Percentiles rank a stretch among this genome's conserved stretches.
These are phyloP conservation scores for Euzophera pinguis DNA, from an alignment of 2,888 invertebrate species.

Conservation along the genomic window DNA sequence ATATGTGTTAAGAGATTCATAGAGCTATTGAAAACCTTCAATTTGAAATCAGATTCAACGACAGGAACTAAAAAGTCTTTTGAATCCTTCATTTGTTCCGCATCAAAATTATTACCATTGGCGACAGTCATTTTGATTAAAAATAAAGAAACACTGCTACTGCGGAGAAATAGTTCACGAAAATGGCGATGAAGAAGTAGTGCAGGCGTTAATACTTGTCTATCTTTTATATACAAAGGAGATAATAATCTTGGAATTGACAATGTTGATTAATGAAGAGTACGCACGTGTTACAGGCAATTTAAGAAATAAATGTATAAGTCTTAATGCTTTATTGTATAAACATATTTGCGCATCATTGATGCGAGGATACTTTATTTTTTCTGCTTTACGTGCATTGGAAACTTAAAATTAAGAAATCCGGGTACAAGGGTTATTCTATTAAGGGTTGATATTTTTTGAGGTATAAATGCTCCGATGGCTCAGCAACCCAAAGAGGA, in stretches of 20 bases:
- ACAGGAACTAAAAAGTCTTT: not conserved
- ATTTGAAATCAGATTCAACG: not conserved
- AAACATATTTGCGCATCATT: too few species aligned
- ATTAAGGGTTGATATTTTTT: too few species aligned
- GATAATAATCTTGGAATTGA: not conserved
- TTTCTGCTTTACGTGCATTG: too few species aligned
- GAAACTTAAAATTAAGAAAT: too few species aligned
- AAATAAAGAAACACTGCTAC: not conserved
- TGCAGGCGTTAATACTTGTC: not conserved
- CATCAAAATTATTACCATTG: not conserved
- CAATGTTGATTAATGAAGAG: not conserved
- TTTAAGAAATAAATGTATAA: too few species aligned
- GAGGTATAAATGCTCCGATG: too few species aligned
- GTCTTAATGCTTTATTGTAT: too few species aligned
- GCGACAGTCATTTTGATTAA: not conserved
- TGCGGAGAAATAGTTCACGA: not conserved
- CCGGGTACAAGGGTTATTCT: too few species aligned
- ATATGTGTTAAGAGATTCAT: constrained; percentile 44
- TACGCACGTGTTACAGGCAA: not conserved
- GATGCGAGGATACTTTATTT: too few species aligned
- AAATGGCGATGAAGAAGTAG: not conserved
- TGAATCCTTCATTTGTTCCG: not conserved
- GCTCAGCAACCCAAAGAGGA: too few species aligned
- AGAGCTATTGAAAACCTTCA: constrained; percentile 40
- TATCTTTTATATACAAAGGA: not conserved